phyloP scores from a whole-genome alignment of 2,888 invertebrate genomes.

The Hecatera dysodea region DNA sequence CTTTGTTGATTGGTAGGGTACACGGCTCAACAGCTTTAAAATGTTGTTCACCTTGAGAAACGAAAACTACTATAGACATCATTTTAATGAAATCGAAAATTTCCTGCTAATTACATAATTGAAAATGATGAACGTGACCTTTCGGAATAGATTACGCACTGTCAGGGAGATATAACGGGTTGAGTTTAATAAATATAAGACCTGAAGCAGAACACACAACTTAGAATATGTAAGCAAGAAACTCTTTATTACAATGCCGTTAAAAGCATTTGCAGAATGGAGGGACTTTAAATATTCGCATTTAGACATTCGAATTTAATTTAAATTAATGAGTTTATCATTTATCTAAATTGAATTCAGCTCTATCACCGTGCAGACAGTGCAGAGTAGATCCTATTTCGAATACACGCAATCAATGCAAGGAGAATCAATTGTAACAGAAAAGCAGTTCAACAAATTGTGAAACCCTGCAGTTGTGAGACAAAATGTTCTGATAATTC shows the following conservation, averaged over 20 bases:
- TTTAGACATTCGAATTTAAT: background rate
- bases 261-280: background rate
- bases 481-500: constrained; percentile 65
- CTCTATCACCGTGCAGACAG: background rate
- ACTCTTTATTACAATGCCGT: background rate
- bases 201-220: background rate
- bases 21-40: constrained; percentile 10
- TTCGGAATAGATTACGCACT: background rate
- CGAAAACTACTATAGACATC: constrained; percentile 7
- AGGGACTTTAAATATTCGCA: background rate
- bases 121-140: background rate
- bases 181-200: background rate
- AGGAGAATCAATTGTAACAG: constrained; percentile 24
- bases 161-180: background rate
- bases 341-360: constrained; percentile 6
- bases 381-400: background rate
- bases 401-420: constrained; percentile 13
- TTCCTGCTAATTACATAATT: background rate
- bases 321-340: background rate
- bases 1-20: background rate
- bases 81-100: constrained; percentile 18
- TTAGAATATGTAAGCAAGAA: background rate
- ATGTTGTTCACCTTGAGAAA: constrained; percentile 44
- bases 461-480: constrained; percentile 53
- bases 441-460: constrained; percentile 42